These are phyloP conservation scores for Heliconius congener DNA, from an alignment of 1,140 invertebrate genomes.

Conservation along the genomic window DNA sequence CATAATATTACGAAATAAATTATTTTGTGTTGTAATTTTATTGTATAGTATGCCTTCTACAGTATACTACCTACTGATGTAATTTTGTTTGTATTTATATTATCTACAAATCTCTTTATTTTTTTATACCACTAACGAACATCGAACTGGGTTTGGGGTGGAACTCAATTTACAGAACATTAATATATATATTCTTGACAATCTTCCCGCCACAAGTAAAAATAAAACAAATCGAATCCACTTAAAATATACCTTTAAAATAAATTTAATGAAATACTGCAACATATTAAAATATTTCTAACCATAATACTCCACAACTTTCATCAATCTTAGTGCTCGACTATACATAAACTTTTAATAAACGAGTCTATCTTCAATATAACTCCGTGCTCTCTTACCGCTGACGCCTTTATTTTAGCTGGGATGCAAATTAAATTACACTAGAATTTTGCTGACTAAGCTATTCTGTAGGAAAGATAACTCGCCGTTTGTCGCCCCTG, in stretches of 20 bases:
- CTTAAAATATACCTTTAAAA: neutral
- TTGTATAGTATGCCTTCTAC: too few relatives aligned
- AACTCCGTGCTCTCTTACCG: constrained; percentile 42
- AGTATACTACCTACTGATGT: too few relatives aligned
- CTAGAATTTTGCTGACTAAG: constrained; percentile 72
- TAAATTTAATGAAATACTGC: neutral
- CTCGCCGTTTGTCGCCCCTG: constrained; percentile 54
- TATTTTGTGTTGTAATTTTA: too few relatives aligned
- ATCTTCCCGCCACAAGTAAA: too few relatives aligned
- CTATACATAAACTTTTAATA: constrained; percentile 22
- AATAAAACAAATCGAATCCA: too few relatives aligned
- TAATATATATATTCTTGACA: too few relatives aligned
- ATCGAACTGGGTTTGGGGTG: too few relatives aligned
- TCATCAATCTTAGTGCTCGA: constrained; percentile 19
- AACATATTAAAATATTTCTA: neutral
- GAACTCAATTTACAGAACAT: too few relatives aligned
- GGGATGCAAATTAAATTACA: constrained; percentile 76
- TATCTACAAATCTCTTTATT: too few relatives aligned
- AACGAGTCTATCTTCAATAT: constrained; percentile 39
- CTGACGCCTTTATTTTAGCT: constrained; percentile 64
- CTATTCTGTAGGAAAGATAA: constrained; percentile 62
- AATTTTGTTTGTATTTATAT: too few relatives aligned
- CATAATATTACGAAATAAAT: too few relatives aligned
- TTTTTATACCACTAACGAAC: too few relatives aligned
- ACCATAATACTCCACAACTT: neutral